A percentile compares a stretch with the other conserved stretches of the same genome.
Evolutionary conservation across 2,888 invertebrate species (phyloP).

Genomic region (Flexamia atlantica): DNA sequence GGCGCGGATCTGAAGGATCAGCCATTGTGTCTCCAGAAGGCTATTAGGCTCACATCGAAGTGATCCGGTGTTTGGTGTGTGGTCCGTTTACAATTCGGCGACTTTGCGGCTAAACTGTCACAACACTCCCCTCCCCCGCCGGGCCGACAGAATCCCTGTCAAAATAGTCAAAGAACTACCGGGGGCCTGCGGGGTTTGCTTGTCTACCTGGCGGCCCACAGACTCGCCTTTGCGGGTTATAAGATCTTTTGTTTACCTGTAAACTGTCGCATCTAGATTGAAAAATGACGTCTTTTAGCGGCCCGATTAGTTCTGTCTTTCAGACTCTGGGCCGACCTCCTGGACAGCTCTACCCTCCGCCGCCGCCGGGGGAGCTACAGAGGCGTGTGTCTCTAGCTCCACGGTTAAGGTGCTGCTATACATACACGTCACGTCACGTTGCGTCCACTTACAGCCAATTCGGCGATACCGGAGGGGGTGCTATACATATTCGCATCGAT

Average conservation of each 20-base stretch:
- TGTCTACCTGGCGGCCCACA: conserved; percentile 19
- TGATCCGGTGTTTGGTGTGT: conserved; percentile 15
- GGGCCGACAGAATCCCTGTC: not conserved
- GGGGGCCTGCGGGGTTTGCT: conserved; percentile 32
- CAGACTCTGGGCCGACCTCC: not conserved
- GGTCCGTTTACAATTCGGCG: conserved; percentile 48
- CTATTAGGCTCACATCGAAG: conserved; percentile 26
- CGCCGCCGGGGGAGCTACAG: not conserved
- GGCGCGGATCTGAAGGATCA: conserved; percentile 12
- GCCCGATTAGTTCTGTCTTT: conserved; percentile 54
- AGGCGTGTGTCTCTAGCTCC: not conserved
- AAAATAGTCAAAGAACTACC: conserved; percentile 42
- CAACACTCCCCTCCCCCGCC: conserved; percentile 20
- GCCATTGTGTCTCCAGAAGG: not conserved
- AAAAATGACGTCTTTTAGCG: conserved; percentile 50
- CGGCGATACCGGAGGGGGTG: too few relatives aligned
- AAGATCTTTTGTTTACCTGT: conserved; percentile 49
- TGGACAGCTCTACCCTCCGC: not conserved
- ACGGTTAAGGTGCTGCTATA: too few relatives aligned
- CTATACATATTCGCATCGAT: too few relatives aligned
- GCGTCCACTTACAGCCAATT: too few relatives aligned
- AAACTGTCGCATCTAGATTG: conserved; percentile 24
- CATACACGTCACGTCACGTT: too few relatives aligned
- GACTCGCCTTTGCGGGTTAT: conserved; percentile 39
- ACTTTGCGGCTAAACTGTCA: conserved; percentile 42